phyloP scores from a whole-genome alignment of 2,113 vertebrate genomes.

The Neodon shergylaensis region DNA sequence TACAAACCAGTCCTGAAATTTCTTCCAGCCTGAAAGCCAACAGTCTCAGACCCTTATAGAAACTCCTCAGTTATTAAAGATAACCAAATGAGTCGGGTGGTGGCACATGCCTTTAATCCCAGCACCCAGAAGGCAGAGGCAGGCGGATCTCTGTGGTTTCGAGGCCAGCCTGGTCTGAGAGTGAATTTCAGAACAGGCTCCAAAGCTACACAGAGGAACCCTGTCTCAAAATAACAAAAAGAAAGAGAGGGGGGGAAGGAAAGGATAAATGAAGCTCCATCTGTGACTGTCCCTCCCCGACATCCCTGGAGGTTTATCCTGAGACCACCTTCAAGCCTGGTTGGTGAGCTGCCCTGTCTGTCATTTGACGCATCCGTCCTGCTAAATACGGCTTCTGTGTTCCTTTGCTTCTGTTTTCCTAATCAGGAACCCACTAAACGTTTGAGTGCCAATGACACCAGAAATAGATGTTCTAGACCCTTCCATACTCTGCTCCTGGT shows the following conservation, averaged over 20 bases:
- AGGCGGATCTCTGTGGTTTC: too few relatives aligned
- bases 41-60: not conserved
- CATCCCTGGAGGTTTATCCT: not conserved
- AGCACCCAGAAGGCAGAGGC: too few relatives aligned
- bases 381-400: not conserved
- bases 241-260: too few relatives aligned
- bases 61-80: not conserved
- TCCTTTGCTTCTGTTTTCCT: not conserved
- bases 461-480: not conserved
- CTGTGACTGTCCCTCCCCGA: not conserved
- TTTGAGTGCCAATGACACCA: not conserved
- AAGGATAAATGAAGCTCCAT: not conserved
- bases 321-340: not conserved
- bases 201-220: too few relatives aligned
- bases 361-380: not conserved
- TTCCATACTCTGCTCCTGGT: not conserved
- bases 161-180: too few relatives aligned
- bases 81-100: not conserved
- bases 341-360: not conserved
- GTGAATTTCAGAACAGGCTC: too few relatives aligned
- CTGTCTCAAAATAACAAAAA: too few relatives aligned
- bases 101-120: too few relatives aligned
- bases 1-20: not conserved
- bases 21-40: not conserved
- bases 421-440: not conserved